Evolutionary conservation across 2,888 invertebrate species (phyloP).

Genomic region (Aphodius granarius): DNA sequence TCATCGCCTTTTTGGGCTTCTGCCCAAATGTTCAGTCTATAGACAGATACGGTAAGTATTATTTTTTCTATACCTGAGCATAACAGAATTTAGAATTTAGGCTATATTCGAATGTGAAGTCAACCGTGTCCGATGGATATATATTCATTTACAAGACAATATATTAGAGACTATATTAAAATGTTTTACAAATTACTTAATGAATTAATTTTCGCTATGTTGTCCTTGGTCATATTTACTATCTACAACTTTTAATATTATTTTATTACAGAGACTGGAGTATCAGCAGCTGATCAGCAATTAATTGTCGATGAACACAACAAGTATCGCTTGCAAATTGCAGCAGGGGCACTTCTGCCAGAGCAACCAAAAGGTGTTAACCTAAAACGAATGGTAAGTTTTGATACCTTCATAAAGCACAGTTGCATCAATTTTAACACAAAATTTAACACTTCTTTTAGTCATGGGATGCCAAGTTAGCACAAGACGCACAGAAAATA

Average conservation of each 20-base stretch:
- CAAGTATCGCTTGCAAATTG: constrained; percentile 12
- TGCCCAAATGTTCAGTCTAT: not conserved
- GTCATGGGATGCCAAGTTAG: constrained; percentile 13
- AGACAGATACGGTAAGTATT: not conserved
- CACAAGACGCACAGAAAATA: constrained; percentile 4
- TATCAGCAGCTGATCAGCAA: not conserved
- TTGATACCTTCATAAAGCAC: not conserved
- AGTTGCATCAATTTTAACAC: too few relatives aligned
- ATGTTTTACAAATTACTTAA: too few relatives aligned
- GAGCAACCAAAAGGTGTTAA: constrained; percentile 18
- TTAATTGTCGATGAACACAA: constrained; percentile 15
- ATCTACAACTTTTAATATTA: not conserved
- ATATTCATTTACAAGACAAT: too few relatives aligned
- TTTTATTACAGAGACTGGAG: not conserved
- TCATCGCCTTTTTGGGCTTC: not conserved
- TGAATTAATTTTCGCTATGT: too few relatives aligned
- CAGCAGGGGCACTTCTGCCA: constrained; percentile 3
- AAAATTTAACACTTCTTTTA: constrained; percentile 6
- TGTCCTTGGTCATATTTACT: too few relatives aligned
- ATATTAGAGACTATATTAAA: too few relatives aligned
- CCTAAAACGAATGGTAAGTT: constrained; percentile 16
- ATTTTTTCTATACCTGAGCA: too few relatives aligned
- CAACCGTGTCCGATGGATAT: too few relatives aligned
- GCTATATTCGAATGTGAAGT: too few relatives aligned
- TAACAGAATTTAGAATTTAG: too few relatives aligned